Conservation (phyloP, 1,140 invertebrate species). For the Microplitis demolitor region DNA sequence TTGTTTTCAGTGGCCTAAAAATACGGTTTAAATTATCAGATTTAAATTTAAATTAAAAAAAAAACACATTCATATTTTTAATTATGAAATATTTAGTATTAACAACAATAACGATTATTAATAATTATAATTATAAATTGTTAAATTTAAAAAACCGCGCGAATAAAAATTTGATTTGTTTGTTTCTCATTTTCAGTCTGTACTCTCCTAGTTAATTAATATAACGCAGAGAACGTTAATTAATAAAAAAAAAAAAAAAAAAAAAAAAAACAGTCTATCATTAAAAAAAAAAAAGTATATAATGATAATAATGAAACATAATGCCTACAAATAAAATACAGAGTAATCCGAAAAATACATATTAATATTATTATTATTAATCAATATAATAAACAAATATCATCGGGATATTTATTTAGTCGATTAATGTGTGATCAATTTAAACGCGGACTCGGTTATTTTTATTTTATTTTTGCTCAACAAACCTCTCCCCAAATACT, state of each 20-base stretch:
- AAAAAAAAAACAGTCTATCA: neutral
- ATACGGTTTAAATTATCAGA: neutral
- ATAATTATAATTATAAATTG: constrained; percentile 21
- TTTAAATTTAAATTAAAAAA: neutral
- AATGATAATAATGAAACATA: constrained; percentile 1
- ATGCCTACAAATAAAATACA: neutral
- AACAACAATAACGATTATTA: too few relatives aligned
- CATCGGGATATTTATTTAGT: too few relatives aligned
- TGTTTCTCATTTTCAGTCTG: constrained; percentile 52
- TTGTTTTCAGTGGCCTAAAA: too few relatives aligned
- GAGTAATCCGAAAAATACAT: neutral
- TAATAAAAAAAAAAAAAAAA: neutral
- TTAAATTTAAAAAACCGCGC: constrained; percentile 36
- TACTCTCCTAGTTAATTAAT: constrained; percentile 55
- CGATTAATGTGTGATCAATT: too few relatives aligned
- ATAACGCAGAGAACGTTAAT: constrained; percentile 37
- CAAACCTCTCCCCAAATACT: neutral
- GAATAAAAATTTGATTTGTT: constrained; percentile 53
- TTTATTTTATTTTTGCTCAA: too few relatives aligned
- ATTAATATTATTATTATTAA: too few relatives aligned
- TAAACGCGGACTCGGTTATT: too few relatives aligned
- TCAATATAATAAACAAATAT: too few relatives aligned
- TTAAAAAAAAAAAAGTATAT: constrained; percentile 9
- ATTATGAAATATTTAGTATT: neutral
- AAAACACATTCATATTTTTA: neutral